Evolutionary conservation across 2,113 vertebrate species (phyloP), one percentile per base, ranked within the genome.

Genomic region (Leptosomus discolor): DNA sequence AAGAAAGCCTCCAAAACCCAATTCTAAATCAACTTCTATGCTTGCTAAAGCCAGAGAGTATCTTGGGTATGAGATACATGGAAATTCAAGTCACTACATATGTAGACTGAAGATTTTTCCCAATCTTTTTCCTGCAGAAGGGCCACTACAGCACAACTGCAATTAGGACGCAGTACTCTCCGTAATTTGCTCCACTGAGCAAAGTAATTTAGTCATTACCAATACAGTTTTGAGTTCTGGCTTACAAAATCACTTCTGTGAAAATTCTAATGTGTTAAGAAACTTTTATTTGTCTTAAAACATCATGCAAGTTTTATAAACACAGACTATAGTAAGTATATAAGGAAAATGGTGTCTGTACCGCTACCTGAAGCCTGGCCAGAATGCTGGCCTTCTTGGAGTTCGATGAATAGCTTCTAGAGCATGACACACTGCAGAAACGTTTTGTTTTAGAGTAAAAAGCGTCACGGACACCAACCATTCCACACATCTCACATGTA

Each of bases 301-400:
- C 16, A 34, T 18, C 68, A 39, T 46, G 64, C 63, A 50, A 34
- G 8, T 21, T 30, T 69, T 32, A 93, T 19, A 74, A 51, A 18
- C 79, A 67, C 26, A 91, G 43, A 86, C 36, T 8, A 83, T 34
- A 75, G 34, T 88, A 96, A 96, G 41, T 56, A 93, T 50, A 93
- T 84, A 92, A 98, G 97, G 88, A 97, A 96, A 97, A 98, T 9
- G 83, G 98, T 97, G 97, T 98, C 95, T 97, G 98, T 98, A 98
- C 91, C 95, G 92, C 98, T 99, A 99, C 99, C 99, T 99, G 99
- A 98, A 99, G 99, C 98, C 99, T 99, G 96, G 99, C 99, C 99
- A 99, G 98, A 98, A 99, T 99, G 98, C 99, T 99, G 97, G 99
- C 99, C 98, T 99, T 99, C 98, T 99, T 99, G 89, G 99, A 99